Percentiles rank a stretch among this genome's conserved stretches.
Conservation (phyloP, 1,140 invertebrate species). For the Drosophila arizonae region DNA sequence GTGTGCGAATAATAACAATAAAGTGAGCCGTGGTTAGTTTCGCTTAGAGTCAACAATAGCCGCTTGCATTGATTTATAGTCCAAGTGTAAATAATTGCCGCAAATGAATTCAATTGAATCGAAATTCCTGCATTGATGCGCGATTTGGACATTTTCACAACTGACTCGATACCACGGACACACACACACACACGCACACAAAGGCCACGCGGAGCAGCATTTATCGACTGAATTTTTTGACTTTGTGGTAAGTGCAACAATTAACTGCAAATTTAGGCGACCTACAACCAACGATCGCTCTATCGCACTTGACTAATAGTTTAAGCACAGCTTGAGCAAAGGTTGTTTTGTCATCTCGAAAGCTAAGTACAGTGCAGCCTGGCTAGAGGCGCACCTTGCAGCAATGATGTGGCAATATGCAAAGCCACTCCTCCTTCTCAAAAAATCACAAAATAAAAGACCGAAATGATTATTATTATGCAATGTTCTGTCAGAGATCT, state of each 20-base stretch:
- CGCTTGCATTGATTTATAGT: constrained; percentile 58
- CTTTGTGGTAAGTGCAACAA: constrained; percentile 42
- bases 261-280: constrained; percentile 20
- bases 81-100: constrained; percentile 68
- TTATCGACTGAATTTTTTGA: constrained; percentile 2
- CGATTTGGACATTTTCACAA: constrained; percentile 25
- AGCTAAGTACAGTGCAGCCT: constrained; percentile 27
- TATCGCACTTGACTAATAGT: too few relatives aligned
- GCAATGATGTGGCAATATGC: constrained; percentile 23
- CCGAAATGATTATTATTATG: constrained; percentile 32
- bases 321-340: constrained; percentile 7
- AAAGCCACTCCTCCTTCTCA: constrained; percentile 34
- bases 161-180: not conserved
- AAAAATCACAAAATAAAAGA: not conserved
- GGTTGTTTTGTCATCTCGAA: constrained; percentile 14
- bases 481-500: constrained; percentile 33
- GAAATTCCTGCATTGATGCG: constrained; percentile 44
- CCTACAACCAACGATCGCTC: constrained; percentile 2
- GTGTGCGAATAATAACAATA: constrained; percentile 26
- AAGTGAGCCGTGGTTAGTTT: constrained; percentile 41
- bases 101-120: constrained; percentile 66
- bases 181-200: constrained; percentile 5
- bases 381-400: constrained; percentile 29
- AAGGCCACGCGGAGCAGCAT: constrained; percentile 2
- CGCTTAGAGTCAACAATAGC: constrained; percentile 18